Evolutionary conservation across 1,140 invertebrate species (phyloP).

Genomic region (Zeugodacus cucurbitae): DNA sequence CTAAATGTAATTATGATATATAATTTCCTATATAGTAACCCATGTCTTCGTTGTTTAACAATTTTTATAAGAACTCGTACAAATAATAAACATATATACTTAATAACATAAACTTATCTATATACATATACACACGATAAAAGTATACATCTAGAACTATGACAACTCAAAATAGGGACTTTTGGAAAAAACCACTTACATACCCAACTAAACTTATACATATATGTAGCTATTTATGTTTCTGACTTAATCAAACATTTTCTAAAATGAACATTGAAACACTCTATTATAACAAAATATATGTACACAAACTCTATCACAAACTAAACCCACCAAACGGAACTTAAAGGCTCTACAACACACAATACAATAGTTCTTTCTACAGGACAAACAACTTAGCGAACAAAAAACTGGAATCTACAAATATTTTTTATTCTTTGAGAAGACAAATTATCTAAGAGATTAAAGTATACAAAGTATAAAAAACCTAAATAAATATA

Average conservation of each 20-base stretch:
- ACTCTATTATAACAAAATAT: background rate
- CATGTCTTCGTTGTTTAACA: too few species aligned
- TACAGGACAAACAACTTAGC: slow-evolving; percentile 12
- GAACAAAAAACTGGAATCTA: background rate
- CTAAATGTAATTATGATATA: too few species aligned
- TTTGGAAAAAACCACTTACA: background rate
- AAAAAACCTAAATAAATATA: slow-evolving; percentile 1
- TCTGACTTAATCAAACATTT: background rate
- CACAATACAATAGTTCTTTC: background rate
- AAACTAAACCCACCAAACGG: slow-evolving; percentile 33
- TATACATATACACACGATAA: background rate
- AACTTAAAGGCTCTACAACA: slow-evolving; percentile 22
- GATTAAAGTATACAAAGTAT: background rate
- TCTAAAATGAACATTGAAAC: background rate
- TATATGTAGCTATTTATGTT: background rate
- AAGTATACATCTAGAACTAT: background rate
- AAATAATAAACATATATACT: background rate
- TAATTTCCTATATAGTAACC: too few species aligned
- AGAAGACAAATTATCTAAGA: background rate
- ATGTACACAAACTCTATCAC: background rate
- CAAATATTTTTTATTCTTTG: background rate
- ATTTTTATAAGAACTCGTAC: too few species aligned
- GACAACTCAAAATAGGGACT: slow-evolving; percentile 12
- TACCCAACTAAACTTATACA: background rate
- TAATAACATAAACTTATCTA: background rate